Conservation (phyloP, 2,797 vertebrate genomes). For the Neopelma chrysocephalum region DNA sequence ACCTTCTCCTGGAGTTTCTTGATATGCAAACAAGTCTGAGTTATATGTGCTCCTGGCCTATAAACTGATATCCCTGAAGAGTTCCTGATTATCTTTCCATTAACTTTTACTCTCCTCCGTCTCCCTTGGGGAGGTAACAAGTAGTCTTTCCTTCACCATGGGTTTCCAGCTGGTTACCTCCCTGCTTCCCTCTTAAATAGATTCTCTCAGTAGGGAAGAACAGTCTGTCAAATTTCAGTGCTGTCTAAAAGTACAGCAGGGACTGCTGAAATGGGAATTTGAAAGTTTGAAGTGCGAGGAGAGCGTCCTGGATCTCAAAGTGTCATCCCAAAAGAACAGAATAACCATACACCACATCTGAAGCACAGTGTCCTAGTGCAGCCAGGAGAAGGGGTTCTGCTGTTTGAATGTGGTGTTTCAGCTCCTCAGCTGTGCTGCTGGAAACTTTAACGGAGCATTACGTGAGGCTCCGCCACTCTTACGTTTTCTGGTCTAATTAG, state of each 20-base stretch:
- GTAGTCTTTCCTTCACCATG: constrained; percentile 3
- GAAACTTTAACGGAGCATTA: neutral
- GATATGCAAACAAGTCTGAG: constrained; percentile 56
- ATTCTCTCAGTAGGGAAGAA: neutral
- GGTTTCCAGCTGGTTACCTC: constrained; percentile 48
- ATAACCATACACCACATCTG: accelerated
- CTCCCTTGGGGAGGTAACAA: neutral
- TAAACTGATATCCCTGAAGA: constrained; percentile 47
- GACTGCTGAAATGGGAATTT: neutral
- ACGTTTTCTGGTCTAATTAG: neutral
- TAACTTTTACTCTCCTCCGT: constrained; percentile 11
- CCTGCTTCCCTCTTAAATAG: neutral
- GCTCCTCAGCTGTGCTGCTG: neutral
- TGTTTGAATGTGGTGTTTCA: accelerated
- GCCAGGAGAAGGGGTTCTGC: neutral
- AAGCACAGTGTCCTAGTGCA: neutral
- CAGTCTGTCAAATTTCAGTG: neutral
- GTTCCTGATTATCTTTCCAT: constrained; percentile 56
- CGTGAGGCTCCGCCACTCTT: neutral
- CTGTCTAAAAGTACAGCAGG: neutral
- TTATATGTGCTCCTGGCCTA: constrained; percentile 32
- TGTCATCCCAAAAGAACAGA: neutral
- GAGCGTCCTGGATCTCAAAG: neutral
- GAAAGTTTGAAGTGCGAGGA: neutral
- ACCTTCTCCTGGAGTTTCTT: constrained; percentile 50